A percentile compares a stretch with the other conserved stretches of the same genome.
Evolutionary conservation across 2,888 invertebrate genomes (phyloP).

Genomic region (Phymatocera aterrima): DNA sequence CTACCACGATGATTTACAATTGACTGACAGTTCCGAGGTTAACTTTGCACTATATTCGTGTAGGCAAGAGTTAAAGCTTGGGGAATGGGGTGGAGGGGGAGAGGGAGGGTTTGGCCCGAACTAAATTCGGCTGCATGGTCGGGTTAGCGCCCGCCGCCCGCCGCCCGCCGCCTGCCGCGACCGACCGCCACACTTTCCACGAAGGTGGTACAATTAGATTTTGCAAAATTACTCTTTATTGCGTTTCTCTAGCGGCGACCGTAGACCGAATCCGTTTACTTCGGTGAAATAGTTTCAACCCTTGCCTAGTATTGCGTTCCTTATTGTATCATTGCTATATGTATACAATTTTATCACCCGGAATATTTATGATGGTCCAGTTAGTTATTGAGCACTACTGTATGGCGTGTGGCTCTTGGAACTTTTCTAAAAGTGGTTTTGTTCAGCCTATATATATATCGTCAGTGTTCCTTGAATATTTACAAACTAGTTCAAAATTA

Average conservation of each 20-base stretch:
- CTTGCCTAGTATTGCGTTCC: conserved; percentile 44
- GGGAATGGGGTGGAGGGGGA: too few relatives aligned
- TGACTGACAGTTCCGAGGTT: conserved; percentile 36
- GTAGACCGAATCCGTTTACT: conserved; percentile 6
- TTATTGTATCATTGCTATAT: conserved; percentile 31
- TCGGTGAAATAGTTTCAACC: conserved; percentile 12
- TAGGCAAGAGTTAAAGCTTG: conserved; percentile 33
- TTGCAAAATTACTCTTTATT: conserved; percentile 38
- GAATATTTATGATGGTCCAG: conserved; percentile 37
- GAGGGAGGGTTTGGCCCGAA: background rate
- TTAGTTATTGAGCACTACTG: conserved; percentile 26
- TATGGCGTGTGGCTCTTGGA: conserved; percentile 8
- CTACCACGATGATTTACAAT: conserved; percentile 36
- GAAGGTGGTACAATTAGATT: conserved; percentile 25
- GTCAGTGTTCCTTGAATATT: conserved; percentile 7
- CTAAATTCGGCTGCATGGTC: conserved; percentile 17
- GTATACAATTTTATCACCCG: conserved; percentile 29
- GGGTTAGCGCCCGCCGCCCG: background rate
- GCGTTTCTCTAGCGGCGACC: conserved; percentile 8
- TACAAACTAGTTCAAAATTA: conserved; percentile 7
- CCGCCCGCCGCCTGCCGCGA: background rate
- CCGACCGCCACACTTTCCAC: conserved; percentile 29
- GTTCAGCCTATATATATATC: background rate
- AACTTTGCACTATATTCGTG: conserved; percentile 29
- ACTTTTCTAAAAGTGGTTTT: conserved; percentile 24